Conservation (phyloP, 2,888 invertebrate genomes). For the Sericinus montela region DNA sequence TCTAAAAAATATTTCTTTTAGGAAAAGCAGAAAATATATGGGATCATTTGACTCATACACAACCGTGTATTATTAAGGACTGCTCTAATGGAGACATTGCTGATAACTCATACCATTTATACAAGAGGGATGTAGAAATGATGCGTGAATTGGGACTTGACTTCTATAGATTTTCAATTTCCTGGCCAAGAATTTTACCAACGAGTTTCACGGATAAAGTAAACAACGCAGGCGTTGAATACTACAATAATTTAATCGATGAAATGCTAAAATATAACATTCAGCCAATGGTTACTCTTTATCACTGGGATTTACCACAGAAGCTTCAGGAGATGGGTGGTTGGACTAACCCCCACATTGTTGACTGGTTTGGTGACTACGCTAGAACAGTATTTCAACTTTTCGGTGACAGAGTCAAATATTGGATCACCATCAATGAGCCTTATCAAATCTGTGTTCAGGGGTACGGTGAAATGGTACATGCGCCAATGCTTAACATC, state of each 20-base stretch:
- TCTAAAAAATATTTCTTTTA: conserved; percentile 24
- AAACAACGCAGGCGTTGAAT: conserved; percentile 77
- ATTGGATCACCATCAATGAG: conserved; percentile 80
- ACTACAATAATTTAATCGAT: conserved; percentile 80
- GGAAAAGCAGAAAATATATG: conserved; percentile 79
- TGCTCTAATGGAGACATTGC: conserved; percentile 77
- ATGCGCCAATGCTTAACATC: conserved; percentile 45
- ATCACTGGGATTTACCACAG: conserved; percentile 66
- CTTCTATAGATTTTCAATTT: conserved; percentile 75
- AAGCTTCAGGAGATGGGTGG: conserved; percentile 73
- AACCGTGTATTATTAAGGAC: conserved; percentile 67
- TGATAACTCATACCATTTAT: conserved; percentile 78
- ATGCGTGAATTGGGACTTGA: conserved; percentile 56
- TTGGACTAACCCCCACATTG: conserved; percentile 54
- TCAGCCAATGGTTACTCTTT: conserved; percentile 75
- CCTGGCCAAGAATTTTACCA: conserved; percentile 81
- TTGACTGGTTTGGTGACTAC: conserved; percentile 63
- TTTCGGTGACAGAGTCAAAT: conserved; percentile 67
- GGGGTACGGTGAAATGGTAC: conserved; percentile 53
- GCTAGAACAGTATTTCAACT: conserved; percentile 50
- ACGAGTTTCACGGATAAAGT: conserved; percentile 66
- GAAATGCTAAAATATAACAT: conserved; percentile 79
- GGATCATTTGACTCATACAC: conserved; percentile 76
- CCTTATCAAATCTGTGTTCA: conserved; percentile 48
- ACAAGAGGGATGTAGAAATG: conserved; percentile 70